Percentiles rank a stretch among this genome's conserved stretches.
These are phyloP conservation scores for Plebejus melissa DNA, from an alignment of 2,888 invertebrate species.

Conservation along the genomic window DNA sequence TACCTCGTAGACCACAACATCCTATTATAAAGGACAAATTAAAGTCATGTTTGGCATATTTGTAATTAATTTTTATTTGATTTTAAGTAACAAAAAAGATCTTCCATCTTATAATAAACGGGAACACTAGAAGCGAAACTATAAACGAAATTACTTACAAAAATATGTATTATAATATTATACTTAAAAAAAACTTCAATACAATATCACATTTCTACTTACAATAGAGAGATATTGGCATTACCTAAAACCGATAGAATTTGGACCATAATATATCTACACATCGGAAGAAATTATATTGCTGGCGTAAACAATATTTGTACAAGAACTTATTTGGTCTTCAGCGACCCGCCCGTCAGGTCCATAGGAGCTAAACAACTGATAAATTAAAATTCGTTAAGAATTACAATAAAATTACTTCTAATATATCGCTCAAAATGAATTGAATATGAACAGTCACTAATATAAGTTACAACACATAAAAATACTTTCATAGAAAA, in stretches of 20 bases:
- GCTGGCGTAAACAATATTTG: slow-evolving; percentile 24
- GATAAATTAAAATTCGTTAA: background rate
- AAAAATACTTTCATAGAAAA: background rate
- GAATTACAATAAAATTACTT: background rate
- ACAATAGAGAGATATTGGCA: slow-evolving; percentile 78
- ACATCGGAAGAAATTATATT: slow-evolving; percentile 43
- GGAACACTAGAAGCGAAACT: slow-evolving; percentile 74
- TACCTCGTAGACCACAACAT: too few species aligned
- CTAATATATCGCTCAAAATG: background rate
- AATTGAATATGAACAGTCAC: background rate
- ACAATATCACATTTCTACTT: slow-evolving; percentile 80
- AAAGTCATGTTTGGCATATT: slow-evolving; percentile 70
- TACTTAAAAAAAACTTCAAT: slow-evolving; percentile 72
- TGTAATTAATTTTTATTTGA: slow-evolving; percentile 77
- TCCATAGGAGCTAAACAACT: slow-evolving; percentile 44
- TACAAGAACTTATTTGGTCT: slow-evolving; percentile 25
- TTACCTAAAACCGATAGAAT: slow-evolving; percentile 56
- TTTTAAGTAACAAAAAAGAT: slow-evolving; percentile 77
- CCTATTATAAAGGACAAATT: slow-evolving; percentile 43
- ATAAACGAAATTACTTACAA: slow-evolving; percentile 75
- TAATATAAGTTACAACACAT: background rate
- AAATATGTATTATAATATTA: slow-evolving; percentile 76
- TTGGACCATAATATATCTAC: slow-evolving; percentile 54
- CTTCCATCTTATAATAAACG: slow-evolving; percentile 72
- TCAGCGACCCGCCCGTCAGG: background rate